Evolutionary conservation across 2,888 invertebrate species (phyloP).

Genomic region (Anoplius nigerrimus): DNA sequence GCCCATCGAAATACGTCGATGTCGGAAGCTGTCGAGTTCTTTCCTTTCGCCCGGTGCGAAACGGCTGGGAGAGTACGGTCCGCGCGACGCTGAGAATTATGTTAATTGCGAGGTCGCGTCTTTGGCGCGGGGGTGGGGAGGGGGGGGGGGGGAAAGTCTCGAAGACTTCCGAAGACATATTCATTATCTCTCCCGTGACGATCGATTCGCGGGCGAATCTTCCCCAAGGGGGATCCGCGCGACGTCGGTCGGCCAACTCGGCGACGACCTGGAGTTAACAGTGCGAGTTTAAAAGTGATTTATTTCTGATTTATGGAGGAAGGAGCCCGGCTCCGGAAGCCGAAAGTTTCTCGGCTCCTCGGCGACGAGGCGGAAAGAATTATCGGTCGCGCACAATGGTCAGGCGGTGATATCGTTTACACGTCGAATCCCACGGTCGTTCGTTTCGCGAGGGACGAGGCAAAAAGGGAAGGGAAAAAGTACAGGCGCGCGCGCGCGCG

Average conservation of each 20-base stretch:
- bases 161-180: constrained; percentile 51
- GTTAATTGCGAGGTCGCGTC: constrained; percentile 45
- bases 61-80: constrained; percentile 16
- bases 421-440: constrained; percentile 57
- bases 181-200: constrained; percentile 67
- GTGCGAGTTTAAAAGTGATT: constrained; percentile 73
- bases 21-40: not conserved
- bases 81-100: constrained; percentile 33
- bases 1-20: constrained; percentile 12
- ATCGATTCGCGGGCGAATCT: constrained; percentile 61
- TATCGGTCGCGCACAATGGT: constrained; percentile 65
- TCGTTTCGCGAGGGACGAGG: constrained; percentile 29
- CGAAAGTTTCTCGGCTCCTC: constrained; percentile 66
- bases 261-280: constrained; percentile 69
- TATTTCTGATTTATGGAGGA: constrained; percentile 72
- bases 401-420: constrained; percentile 65
- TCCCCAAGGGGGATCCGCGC: constrained; percentile 36
- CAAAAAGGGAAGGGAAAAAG: constrained; percentile 4
- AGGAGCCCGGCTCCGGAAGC: constrained; percentile 44
- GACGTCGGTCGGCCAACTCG: constrained; percentile 40
- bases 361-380: constrained; percentile 67
- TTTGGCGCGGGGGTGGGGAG: too few relatives aligned
- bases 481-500: too few relatives aligned
- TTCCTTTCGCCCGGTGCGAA: constrained; percentile 9
- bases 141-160: constrained; percentile 24